Evolutionary conservation across 1,140 invertebrate species (phyloP).

Genomic region (Colletes gigas): DNA sequence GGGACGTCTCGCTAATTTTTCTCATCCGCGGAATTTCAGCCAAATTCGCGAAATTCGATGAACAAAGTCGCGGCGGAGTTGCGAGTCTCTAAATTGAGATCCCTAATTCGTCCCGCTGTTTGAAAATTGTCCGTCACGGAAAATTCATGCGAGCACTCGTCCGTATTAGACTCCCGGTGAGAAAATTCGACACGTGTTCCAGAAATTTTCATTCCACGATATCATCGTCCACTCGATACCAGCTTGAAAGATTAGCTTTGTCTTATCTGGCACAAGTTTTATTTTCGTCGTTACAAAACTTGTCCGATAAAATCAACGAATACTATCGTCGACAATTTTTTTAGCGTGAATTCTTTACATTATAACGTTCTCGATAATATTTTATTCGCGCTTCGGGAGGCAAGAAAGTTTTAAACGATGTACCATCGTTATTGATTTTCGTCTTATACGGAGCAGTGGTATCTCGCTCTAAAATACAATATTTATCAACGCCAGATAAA

Average conservation of each 20-base stretch:
- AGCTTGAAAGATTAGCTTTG: background rate
- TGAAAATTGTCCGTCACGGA: conserved; percentile 17
- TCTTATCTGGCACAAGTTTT: background rate
- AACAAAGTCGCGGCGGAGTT: background rate
- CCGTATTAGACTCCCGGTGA: conserved; percentile 1
- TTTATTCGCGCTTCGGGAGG: no score
- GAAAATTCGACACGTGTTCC: background rate
- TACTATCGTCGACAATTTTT: no score
- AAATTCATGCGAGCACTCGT: conserved; percentile 27
- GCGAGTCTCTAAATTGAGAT: conserved; percentile 28
- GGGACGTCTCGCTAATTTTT: background rate
- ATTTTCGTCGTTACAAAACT: background rate
- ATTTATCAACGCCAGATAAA: no score
- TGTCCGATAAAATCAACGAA: background rate
- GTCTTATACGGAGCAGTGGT: no score
- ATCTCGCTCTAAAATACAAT: no score
- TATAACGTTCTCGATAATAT: no score
- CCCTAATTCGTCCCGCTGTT: conserved; percentile 21
- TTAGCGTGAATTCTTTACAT: no score
- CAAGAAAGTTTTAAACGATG: no score
- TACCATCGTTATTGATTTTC: no score
- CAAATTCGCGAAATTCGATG: background rate
- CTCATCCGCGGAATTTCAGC: background rate
- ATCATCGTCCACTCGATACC: background rate
- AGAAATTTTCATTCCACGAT: conserved; percentile 14